Evolutionary conservation across 1,140 invertebrate species (phyloP), one percentile per base, ranked within the genome.

Genomic region (Wiebesia pumilae): DNA sequence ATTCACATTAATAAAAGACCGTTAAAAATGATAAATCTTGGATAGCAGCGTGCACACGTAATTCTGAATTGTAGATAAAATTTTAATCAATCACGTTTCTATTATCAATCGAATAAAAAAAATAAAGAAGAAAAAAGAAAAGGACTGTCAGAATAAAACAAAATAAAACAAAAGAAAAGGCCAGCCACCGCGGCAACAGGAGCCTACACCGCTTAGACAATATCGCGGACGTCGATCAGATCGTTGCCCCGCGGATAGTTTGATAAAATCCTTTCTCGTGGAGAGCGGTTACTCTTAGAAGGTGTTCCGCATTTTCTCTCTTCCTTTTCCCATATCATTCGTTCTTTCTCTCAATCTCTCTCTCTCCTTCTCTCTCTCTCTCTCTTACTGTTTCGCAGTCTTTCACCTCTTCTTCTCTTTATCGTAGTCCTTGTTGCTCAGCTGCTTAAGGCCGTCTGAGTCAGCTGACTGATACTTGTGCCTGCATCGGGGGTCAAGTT

Each of bases 381-480:
- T 9, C 0, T 35, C 73, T 21, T 7, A 7, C 38, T 47, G 3
- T 24, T 2, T 47, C 38, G 21, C 21, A n/a, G n/a, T n/a, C n/a
- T n/a, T n/a, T n/a, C n/a, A 0, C 47, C 1, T 33, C 77, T 33
- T 79, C 21, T 62, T 62, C 27, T 4, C 21, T 3, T 27, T 10
- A 27, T 62, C 58, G 4, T 9, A n/a, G 27, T 75, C 71, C 71
- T 19, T 75, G 67, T 47, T 43, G 84, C 86, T 91, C 90, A 91
- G 90, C 89, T 91, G 91, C 38, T 71, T 90, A 88, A 90, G 88
- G 85, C 89, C 86, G 85, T 83, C 87, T 79, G 85, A 92, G 90
- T 92, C 92, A 92, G 90, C 91, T 93, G 92, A 92, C 89, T 75
- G 83, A 90, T 89, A 89, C 89, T 89, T 85, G 58, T 81, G 77